Conservation (phyloP, 2,888 invertebrate species). For the Sminthurides aquaticus region DNA sequence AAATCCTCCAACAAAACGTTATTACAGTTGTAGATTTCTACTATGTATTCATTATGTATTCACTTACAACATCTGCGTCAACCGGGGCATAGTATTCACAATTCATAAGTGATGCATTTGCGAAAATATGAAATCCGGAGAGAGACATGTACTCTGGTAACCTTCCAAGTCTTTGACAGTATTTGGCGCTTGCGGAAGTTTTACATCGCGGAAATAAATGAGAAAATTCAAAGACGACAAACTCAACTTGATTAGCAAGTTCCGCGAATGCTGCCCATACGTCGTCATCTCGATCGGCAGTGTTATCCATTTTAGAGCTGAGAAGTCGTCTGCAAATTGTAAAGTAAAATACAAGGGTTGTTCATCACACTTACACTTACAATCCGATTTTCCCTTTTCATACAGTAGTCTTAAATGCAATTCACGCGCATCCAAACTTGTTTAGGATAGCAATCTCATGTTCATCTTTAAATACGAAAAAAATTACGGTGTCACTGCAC, state of each 20-base stretch:
- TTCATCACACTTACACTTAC: neutral
- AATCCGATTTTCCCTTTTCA: too few species aligned
- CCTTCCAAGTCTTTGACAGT: slow-evolving; percentile 10
- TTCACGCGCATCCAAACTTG: too few species aligned
- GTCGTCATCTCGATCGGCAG: slow-evolving; percentile 20
- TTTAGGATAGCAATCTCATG: too few species aligned
- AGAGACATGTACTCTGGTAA: slow-evolving; percentile 14
- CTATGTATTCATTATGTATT: too few species aligned
- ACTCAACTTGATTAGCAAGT: slow-evolving; percentile 19
- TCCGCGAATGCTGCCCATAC: slow-evolving; percentile 25
- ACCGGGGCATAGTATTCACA: slow-evolving; percentile 9
- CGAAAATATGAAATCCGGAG: slow-evolving; percentile 11
- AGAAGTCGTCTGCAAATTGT: slow-evolving; percentile 23
- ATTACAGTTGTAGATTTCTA: too few species aligned
- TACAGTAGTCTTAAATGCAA: too few species aligned
- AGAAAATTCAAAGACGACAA: slow-evolving; percentile 17
- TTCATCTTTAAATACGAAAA: too few species aligned
- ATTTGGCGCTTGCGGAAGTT: neutral
- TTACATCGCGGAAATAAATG: slow-evolving; percentile 13
- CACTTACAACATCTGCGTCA: slow-evolving; percentile 12
- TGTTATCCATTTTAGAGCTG: slow-evolving; percentile 16
- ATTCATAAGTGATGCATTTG: neutral
- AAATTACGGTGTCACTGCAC: too few species aligned
- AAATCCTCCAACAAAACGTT: too few species aligned
- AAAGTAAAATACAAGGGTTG: neutral